Percentiles rank a stretch among this genome's conserved stretches.
These are phyloP conservation scores for Aulostomus chinensis DNA, from an alignment of 2,797 vertebrate genomes.

Conservation along the genomic window DNA sequence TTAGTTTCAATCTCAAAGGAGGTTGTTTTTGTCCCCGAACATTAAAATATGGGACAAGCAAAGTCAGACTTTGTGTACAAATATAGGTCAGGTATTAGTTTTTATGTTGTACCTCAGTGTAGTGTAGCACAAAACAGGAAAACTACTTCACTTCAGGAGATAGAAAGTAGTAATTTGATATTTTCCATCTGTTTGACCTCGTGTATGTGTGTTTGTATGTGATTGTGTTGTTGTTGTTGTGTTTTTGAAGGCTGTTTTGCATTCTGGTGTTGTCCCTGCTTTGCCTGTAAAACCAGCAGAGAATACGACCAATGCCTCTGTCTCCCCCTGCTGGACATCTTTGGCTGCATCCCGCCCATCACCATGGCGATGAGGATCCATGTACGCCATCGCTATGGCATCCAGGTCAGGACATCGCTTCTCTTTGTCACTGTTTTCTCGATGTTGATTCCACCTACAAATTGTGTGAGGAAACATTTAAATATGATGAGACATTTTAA, in stretches of 20 bases:
- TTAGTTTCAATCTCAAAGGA: neutral
- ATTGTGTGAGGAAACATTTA: neutral
- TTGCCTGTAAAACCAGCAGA: slow-evolving; percentile 32
- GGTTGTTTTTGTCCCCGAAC: too few species aligned
- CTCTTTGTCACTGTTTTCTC: too few species aligned
- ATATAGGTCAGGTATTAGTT: too few species aligned
- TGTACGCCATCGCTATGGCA: slow-evolving; percentile 4
- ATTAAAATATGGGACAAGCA: too few species aligned
- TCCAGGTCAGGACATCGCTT: slow-evolving; percentile 2
- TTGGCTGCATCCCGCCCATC: slow-evolving; percentile 16
- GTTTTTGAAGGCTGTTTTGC: slow-evolving; percentile 28
- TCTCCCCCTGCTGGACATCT: slow-evolving; percentile 60
- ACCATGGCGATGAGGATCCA: slow-evolving; percentile 2
- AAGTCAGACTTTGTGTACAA: too few species aligned
- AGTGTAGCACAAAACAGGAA: too few species aligned
- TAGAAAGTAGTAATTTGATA: too few species aligned
- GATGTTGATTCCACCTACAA: too few species aligned
- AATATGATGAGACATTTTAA: too few species aligned
- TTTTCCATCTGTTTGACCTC: too few species aligned
- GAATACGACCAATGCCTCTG: slow-evolving; percentile 43
- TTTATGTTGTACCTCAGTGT: too few species aligned
- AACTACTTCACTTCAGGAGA: too few species aligned
- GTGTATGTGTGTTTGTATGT: neutral
- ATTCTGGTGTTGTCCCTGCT: slow-evolving; percentile 50
- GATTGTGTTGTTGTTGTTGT: neutral